These are phyloP conservation scores for Orthonychiurus folsomi DNA, from an alignment of 2,888 invertebrate species.

Conservation along the genomic window DNA sequence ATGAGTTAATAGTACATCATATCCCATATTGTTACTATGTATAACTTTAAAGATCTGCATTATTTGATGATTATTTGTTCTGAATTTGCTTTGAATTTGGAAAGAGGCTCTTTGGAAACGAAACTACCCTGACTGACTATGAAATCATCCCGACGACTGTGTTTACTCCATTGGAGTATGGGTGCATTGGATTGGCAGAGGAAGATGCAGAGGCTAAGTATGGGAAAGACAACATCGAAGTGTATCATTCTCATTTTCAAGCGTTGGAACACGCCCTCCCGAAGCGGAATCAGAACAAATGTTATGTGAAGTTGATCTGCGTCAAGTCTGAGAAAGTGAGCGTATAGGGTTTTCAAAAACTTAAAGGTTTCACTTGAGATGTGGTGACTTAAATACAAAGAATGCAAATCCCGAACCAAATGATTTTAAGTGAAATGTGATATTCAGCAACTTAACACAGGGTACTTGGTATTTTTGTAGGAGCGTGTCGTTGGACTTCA, in stretches of 20 bases:
- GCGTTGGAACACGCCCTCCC: conserved; percentile 94
- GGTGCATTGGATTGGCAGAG: conserved; percentile 83
- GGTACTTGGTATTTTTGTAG: conserved; percentile 15
- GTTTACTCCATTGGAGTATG: conserved; percentile 93
- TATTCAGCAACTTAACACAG: too few species aligned
- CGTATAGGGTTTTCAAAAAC: neutral
- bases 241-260: conserved; percentile 89
- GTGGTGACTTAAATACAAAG: too few species aligned
- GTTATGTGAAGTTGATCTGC: conserved; percentile 82
- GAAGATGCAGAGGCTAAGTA: conserved; percentile 60
- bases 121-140: conserved; percentile 65
- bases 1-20: conserved; percentile 6
- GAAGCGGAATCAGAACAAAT: conserved; percentile 72
- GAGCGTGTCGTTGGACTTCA: conserved; percentile 72
- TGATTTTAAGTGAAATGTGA: too few species aligned
- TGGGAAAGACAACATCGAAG: conserved; percentile 73
- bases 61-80: conserved; percentile 11
- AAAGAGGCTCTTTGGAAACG: conserved; percentile 54
- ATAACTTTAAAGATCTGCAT: neutral
- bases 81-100: neutral
- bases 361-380: neutral
- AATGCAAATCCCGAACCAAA: too few species aligned
- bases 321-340: conserved; percentile 44
- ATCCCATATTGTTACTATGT: neutral
- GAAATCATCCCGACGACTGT: conserved; percentile 85